phyloP scores from a whole-genome alignment of 2,888 invertebrate species.

The Ormyrus pomaceus region DNA sequence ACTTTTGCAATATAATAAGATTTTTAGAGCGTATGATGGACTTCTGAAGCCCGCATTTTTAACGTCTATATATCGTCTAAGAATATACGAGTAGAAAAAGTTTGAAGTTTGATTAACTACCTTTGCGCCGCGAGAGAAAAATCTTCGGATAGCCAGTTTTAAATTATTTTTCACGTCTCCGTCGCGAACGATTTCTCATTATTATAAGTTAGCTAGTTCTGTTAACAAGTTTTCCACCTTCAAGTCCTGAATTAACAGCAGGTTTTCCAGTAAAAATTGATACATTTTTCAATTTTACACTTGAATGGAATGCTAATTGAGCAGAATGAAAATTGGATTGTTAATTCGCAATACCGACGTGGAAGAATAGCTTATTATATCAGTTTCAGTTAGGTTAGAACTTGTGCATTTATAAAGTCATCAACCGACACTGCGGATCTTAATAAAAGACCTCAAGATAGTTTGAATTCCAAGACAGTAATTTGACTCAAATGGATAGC shows the following conservation, averaged over 20 bases:
- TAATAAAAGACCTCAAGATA: conserved; percentile 32
- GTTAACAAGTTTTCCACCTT: too few relatives aligned
- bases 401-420: neutral
- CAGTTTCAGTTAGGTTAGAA: too few relatives aligned
- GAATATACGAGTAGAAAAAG: neutral
- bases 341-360: too few relatives aligned
- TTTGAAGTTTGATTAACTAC: conserved; percentile 22
- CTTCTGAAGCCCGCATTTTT: conserved; percentile 5
- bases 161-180: neutral
- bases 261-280: too few relatives aligned
- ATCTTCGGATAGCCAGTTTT: conserved; percentile 18
- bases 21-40: conserved; percentile 2
- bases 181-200: neutral
- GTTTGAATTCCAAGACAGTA: conserved; percentile 45
- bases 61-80: neutral
- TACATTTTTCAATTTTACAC: too few relatives aligned
- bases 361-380: too few relatives aligned
- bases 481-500: conserved; percentile 28
- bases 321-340: too few relatives aligned
- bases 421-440: neutral
- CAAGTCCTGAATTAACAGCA: too few relatives aligned
- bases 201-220: neutral
- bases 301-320: too few relatives aligned
- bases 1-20: conserved; percentile 16
- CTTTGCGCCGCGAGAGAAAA: conserved; percentile 9